phyloP scores from a whole-genome alignment of 2,888 invertebrate genomes.

The Elysia crispata region DNA sequence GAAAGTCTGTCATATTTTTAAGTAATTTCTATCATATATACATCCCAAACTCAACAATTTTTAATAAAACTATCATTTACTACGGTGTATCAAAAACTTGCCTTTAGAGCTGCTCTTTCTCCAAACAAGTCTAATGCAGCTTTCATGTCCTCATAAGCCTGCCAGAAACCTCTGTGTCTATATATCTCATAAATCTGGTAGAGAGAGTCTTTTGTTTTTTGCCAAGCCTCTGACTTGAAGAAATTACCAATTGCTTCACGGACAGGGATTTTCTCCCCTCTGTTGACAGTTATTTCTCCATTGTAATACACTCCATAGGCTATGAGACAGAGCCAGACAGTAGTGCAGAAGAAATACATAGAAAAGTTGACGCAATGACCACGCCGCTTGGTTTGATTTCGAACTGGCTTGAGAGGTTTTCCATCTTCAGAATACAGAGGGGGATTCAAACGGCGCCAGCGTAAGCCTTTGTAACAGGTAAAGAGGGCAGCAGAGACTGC shows the following conservation, averaged over 20 bases:
- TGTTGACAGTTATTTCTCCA: slow-evolving; percentile 78
- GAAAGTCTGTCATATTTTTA: too few relatives aligned
- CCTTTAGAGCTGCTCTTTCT: slow-evolving; percentile 86
- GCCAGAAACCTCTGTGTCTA: slow-evolving; percentile 91
- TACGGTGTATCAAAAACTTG: slow-evolving; percentile 51
- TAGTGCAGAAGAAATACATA: slow-evolving; percentile 81
- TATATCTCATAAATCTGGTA: slow-evolving; percentile 87
- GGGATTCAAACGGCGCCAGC: slow-evolving; percentile 79
- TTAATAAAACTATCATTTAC: too few relatives aligned
- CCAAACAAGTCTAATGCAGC: slow-evolving; percentile 93
- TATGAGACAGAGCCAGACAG: slow-evolving; percentile 86
- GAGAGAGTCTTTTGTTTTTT: slow-evolving; percentile 83
- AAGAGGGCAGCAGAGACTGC: slow-evolving; percentile 62
- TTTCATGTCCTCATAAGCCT: slow-evolving; percentile 91
- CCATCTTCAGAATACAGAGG: background rate
- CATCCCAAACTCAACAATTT: too few relatives aligned
- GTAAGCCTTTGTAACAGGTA: slow-evolving; percentile 84
- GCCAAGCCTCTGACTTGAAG: slow-evolving; percentile 86
- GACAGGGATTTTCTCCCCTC: slow-evolving; percentile 85
- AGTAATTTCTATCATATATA: too few relatives aligned
- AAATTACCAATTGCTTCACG: slow-evolving; percentile 93
- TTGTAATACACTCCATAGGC: slow-evolving; percentile 91
- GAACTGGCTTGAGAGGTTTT: background rate
- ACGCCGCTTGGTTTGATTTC: slow-evolving; percentile 29
- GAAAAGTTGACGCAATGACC: slow-evolving; percentile 52